Evolutionary conservation across 1,140 invertebrate species (phyloP).

Genomic region (Eciton burchellii): DNA sequence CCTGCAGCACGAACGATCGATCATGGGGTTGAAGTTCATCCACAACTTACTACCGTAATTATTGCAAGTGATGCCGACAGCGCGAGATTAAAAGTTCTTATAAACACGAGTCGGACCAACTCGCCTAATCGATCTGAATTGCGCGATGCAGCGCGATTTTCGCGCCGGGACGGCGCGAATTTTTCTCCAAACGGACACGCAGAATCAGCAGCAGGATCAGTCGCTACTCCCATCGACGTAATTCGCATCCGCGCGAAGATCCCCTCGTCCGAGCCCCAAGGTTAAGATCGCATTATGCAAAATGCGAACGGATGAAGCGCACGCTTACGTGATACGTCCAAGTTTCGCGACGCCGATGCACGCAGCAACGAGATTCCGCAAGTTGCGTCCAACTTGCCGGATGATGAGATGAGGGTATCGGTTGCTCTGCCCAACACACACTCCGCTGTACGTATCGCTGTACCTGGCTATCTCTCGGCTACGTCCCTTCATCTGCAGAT

Average conservation of each 20-base stretch:
- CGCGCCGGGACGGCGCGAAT: no score
- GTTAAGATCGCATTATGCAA: conserved; percentile 58
- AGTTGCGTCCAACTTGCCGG: conserved; percentile 36
- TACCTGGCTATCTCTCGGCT: not conserved
- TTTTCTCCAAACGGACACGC: no score
- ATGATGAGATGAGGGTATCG: conserved; percentile 15
- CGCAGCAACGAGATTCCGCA: conserved; percentile 10
- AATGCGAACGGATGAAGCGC: conserved; percentile 50
- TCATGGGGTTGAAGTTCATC: conserved; percentile 62
- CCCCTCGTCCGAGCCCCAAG: no score
- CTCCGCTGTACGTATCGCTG: no score
- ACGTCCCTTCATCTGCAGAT: not conserved
- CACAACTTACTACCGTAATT: conserved; percentile 71
- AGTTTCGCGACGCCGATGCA: conserved; percentile 49
- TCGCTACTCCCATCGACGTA: not conserved
- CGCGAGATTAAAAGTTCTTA: conserved; percentile 59
- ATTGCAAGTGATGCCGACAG: conserved; percentile 69
- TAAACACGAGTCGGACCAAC: conserved; percentile 52
- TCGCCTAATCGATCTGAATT: conserved; percentile 51
- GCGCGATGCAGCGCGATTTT: conserved; percentile 25
- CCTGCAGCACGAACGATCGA: conserved; percentile 64
- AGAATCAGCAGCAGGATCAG: not conserved
- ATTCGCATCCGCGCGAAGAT: no score
- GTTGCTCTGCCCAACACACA: conserved; percentile 6
- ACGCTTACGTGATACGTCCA: conserved; percentile 35